Evolutionary conservation across 2,797 vertebrate species (phyloP).

Genomic region (Lateolabrax maculatus): DNA sequence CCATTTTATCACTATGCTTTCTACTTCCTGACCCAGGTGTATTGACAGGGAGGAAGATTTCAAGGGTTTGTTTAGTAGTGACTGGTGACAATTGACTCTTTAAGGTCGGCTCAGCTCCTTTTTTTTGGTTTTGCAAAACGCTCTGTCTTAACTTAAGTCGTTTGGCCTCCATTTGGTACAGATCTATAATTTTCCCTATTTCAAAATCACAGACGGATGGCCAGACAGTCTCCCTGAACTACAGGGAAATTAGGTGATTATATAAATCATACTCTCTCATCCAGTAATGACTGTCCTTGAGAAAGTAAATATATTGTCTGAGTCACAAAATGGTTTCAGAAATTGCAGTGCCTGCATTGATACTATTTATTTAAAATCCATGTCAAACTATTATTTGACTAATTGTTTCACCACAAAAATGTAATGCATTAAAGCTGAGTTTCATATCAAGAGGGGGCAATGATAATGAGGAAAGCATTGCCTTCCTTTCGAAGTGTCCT

Average conservation of each 20-base stretch:
- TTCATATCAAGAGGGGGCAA: background rate
- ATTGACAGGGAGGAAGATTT: background rate
- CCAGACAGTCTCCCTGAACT: background rate
- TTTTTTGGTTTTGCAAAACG: background rate
- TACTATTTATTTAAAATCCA: background rate
- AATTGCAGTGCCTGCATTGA: background rate
- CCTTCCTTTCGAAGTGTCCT: background rate
- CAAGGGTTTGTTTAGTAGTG: background rate
- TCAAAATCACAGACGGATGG: background rate
- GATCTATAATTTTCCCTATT: background rate
- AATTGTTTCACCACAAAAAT: background rate
- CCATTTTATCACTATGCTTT: background rate
- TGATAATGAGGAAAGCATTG: background rate
- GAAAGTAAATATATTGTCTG: background rate
- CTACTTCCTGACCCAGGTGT: background rate
- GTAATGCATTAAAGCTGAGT: background rate
- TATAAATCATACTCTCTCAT: background rate
- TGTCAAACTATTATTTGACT: background rate
- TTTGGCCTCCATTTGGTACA: background rate
- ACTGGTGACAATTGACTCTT: background rate
- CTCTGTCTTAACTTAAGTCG: background rate
- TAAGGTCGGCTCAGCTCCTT: background rate
- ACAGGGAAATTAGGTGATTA: background rate
- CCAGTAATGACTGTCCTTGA: background rate
- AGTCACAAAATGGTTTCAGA: background rate